Percentiles rank a stretch among this genome's conserved stretches.
Evolutionary conservation across 2,888 invertebrate genomes (phyloP).

Genomic region (Zhuqinia jingwanae): DNA sequence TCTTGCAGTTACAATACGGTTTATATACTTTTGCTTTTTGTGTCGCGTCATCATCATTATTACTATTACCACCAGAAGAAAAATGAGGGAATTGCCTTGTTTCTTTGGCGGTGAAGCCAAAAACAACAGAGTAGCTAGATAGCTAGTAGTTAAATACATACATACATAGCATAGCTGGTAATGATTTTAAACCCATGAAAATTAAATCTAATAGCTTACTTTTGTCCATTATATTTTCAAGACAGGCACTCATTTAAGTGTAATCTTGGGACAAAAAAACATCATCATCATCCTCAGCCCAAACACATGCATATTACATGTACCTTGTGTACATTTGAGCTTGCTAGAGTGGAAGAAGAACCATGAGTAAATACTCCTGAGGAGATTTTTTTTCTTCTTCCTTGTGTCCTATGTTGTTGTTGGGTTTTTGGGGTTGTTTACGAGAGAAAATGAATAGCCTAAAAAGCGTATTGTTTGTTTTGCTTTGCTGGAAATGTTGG

Average conservation of each 20-base stretch:
- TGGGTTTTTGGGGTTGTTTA: background rate
- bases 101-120: background rate
- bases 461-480: background rate
- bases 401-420: background rate
- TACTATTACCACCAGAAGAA: too few relatives aligned
- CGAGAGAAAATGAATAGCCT: conserved; percentile 20
- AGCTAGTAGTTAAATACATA: too few relatives aligned
- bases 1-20: too few relatives aligned
- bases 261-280: conserved; percentile 34
- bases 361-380: too few relatives aligned
- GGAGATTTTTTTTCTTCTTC: conserved; percentile 34
- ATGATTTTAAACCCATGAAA: conserved; percentile 25
- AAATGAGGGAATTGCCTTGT: background rate
- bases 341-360: conserved; percentile 25
- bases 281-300: conserved; percentile 18
- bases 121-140: background rate
- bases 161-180: background rate
- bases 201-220: conserved; percentile 45
- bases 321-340: conserved; percentile 31
- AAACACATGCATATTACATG: conserved; percentile 43
- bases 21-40: background rate
- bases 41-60: background rate
- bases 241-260: conserved; percentile 29
- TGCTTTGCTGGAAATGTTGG: background rate
- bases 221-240: conserved; percentile 24